Conservation (phyloP, 2,888 invertebrate genomes). For the Abrostola tripartita region DNA sequence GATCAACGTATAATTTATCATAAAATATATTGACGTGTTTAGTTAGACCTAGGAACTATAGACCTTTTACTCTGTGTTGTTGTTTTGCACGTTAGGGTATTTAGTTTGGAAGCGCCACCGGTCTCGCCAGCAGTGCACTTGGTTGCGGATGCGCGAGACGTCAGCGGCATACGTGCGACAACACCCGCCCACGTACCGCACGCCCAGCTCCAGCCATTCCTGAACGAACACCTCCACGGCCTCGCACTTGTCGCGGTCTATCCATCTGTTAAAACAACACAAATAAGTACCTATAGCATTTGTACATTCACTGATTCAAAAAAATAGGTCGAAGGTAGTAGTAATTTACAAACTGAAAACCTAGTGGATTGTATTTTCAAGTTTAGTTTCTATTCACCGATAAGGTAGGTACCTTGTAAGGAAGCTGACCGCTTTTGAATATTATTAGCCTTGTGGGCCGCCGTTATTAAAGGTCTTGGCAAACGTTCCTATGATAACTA, state of each 20-base stretch:
- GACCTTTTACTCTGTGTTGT: constrained; percentile 52
- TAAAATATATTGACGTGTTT: not conserved
- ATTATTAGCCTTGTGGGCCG: not conserved
- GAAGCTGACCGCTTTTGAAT: constrained; percentile 5
- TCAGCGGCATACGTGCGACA: constrained; percentile 96
- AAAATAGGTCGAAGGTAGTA: no score
- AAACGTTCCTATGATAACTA: constrained; percentile 1
- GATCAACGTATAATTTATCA: not conserved
- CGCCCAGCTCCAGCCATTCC: constrained; percentile 94
- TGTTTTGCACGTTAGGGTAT: constrained; percentile 59
- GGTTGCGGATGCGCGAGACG: constrained; percentile 91
- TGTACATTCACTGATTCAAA: not conserved
- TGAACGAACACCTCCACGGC: constrained; percentile 92
- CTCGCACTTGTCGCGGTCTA: constrained; percentile 91
- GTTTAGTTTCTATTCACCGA: not conserved
- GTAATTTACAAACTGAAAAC: no score
- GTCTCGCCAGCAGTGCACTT: constrained; percentile 87
- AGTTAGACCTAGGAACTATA: constrained; percentile 39
- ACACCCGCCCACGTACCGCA: constrained; percentile 96
- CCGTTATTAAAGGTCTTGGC: constrained; percentile 2
- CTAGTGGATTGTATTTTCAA: not conserved
- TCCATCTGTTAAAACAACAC: constrained; percentile 88
- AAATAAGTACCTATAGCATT: not conserved
- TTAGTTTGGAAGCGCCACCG: constrained; percentile 76
- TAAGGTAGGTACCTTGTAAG: not conserved